Percentiles rank a stretch among this genome's conserved stretches.
Conservation (phyloP, 2,113 vertebrate species). For the Xenopus borealis region DNA sequence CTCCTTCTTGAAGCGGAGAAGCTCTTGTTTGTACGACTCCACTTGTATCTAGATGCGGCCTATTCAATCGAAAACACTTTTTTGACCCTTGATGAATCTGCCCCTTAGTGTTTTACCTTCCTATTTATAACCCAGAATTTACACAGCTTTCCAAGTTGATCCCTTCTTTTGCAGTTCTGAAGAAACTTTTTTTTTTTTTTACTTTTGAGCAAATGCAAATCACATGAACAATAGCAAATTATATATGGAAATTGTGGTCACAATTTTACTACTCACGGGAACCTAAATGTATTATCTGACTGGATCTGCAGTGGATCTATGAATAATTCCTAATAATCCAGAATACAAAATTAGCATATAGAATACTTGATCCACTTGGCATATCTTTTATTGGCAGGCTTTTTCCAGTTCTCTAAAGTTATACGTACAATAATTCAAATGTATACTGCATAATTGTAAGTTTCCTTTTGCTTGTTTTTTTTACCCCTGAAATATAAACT, state of each 20-base stretch:
- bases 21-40: too few relatives aligned
- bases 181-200: background rate
- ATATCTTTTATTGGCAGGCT: constrained; percentile 32
- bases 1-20: too few relatives aligned
- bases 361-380: constrained; percentile 51
- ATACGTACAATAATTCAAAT: constrained; percentile 31
- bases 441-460: constrained; percentile 20
- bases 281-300: constrained; percentile 54
- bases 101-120: constrained; percentile 46
- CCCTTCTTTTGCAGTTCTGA: background rate
- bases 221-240: constrained; percentile 56
- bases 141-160: constrained; percentile 10
- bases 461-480: constrained; percentile 23
- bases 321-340: constrained; percentile 61
- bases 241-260: constrained; percentile 51
- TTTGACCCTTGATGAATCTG: too few relatives aligned
- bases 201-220: constrained; percentile 36
- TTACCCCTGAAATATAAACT: constrained; percentile 22
- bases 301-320: constrained; percentile 51
- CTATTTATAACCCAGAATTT: constrained; percentile 35
- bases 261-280: constrained; percentile 55
- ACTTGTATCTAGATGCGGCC: too few relatives aligned
- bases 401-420: constrained; percentile 35
- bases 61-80: constrained; percentile 50
- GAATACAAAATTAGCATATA: constrained; percentile 50